Conservation (phyloP, 2,888 invertebrate genomes). For the Phasia obesa region DNA sequence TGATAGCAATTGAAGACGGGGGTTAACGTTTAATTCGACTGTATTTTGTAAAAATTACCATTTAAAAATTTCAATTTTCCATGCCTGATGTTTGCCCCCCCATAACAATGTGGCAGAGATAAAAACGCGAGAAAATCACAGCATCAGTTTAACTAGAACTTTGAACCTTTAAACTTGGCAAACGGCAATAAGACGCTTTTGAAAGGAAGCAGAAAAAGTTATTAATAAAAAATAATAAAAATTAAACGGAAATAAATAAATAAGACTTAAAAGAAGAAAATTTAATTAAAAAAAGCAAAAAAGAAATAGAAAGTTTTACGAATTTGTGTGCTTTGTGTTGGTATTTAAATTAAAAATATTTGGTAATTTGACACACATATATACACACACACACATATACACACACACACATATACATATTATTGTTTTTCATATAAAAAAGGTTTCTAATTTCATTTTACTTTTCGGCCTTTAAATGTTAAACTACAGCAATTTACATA, state of each 20-base stretch:
- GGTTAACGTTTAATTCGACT: too few species aligned
- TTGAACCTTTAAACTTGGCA: constrained; percentile 48
- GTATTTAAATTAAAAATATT: background rate
- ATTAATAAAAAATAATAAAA: constrained; percentile 10
- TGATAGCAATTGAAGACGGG: too few species aligned
- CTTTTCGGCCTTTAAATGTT: background rate
- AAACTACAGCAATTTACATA: constrained; percentile 6
- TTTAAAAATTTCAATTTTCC: background rate
- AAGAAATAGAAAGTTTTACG: background rate
- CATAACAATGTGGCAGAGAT: background rate
- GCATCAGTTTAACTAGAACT: constrained; percentile 63
- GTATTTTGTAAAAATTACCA: too few species aligned
- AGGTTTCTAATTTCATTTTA: background rate
- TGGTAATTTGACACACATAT: background rate
- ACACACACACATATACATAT: background rate
- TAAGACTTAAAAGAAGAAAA: background rate
- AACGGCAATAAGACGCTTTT: constrained; percentile 18
- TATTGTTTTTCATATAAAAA: too few species aligned
- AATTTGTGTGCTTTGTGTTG: background rate
- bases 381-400: background rate
- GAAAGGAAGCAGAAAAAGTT: constrained; percentile 25
- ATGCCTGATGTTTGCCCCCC: background rate
- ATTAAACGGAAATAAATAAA: constrained; percentile 5
- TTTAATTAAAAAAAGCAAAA: constrained; percentile 9
- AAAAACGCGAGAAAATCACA: constrained; percentile 11